phyloP scores from a whole-genome alignment of 2,888 invertebrate genomes.

The Cryptophagus acutangulus region DNA sequence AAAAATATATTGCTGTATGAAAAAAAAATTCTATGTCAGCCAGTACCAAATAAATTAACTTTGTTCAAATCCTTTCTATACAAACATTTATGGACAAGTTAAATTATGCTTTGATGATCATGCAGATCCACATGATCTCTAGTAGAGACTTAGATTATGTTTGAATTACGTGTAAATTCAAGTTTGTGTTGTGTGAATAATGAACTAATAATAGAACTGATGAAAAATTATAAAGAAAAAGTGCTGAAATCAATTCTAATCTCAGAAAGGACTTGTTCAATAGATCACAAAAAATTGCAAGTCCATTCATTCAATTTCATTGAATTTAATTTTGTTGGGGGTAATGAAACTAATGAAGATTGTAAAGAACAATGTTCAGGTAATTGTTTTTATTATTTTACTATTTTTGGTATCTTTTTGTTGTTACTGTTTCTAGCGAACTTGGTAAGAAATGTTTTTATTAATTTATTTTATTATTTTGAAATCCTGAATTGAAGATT shows the following conservation, averaged over 20 bases:
- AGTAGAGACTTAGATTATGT: conserved; percentile 18
- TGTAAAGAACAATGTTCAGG: conserved; percentile 21
- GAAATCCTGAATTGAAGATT: too few relatives aligned
- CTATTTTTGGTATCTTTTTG: conserved; percentile 10
- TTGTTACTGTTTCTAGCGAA: conserved; percentile 15
- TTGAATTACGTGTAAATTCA: conserved; percentile 18
- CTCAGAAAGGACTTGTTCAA: neutral
- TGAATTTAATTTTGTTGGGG: neutral
- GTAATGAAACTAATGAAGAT: conserved; percentile 19
- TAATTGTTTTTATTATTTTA: conserved; percentile 21
- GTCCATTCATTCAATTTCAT: neutral
- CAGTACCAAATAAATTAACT: conserved; percentile 21
- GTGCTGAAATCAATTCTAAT: conserved; percentile 14
- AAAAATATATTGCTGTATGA: too few relatives aligned
- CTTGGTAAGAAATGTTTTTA: conserved; percentile 27
- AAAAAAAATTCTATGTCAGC: conserved; percentile 19
- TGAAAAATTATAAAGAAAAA: conserved; percentile 14
- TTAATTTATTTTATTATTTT: conserved; percentile 19
- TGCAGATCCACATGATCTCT: conserved; percentile 26
- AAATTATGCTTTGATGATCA: conserved; percentile 19
- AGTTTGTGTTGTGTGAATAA: conserved; percentile 27
- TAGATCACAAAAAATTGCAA: neutral
- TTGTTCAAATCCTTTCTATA: conserved; percentile 9
- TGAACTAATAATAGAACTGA: conserved; percentile 19
- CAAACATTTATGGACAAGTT: conserved; percentile 3